Evolutionary conservation across 2,113 vertebrate species (phyloP).

Genomic region (Callipepla californica): DNA sequence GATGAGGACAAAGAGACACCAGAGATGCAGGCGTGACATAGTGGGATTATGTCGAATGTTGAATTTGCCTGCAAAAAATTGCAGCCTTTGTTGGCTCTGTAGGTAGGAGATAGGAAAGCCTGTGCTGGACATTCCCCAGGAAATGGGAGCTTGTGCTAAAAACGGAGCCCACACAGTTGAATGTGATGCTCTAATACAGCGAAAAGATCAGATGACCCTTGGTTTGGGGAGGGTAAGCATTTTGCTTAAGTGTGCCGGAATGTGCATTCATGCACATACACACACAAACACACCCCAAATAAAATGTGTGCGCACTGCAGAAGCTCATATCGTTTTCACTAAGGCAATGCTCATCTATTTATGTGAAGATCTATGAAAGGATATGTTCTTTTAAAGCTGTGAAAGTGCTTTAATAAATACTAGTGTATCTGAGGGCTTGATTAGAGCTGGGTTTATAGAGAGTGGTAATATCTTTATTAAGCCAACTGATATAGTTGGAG

Average conservation of each 20-base stretch:
- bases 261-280: neutral
- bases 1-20: neutral
- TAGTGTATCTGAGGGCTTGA: slow-evolving; percentile 22
- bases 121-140: neutral
- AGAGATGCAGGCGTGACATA: neutral
- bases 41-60: neutral
- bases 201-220: neutral
- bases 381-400: neutral
- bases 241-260: slow-evolving; percentile 36
- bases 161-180: neutral
- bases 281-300: neutral
- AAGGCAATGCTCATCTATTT: neutral
- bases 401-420: slow-evolving; percentile 13
- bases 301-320: neutral
- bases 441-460: slow-evolving; percentile 37
- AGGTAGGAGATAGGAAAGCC: neutral
- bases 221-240: neutral
- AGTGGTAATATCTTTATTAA: slow-evolving; percentile 67
- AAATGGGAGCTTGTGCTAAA: neutral
- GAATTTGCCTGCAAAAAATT: neutral
- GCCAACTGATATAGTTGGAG: slow-evolving; percentile 58
- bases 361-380: neutral
- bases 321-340: neutral
- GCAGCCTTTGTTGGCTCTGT: neutral
- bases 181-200: neutral